Conservation (phyloP, 2,113 vertebrate species). For the Tachysurus vachellii region DNA sequence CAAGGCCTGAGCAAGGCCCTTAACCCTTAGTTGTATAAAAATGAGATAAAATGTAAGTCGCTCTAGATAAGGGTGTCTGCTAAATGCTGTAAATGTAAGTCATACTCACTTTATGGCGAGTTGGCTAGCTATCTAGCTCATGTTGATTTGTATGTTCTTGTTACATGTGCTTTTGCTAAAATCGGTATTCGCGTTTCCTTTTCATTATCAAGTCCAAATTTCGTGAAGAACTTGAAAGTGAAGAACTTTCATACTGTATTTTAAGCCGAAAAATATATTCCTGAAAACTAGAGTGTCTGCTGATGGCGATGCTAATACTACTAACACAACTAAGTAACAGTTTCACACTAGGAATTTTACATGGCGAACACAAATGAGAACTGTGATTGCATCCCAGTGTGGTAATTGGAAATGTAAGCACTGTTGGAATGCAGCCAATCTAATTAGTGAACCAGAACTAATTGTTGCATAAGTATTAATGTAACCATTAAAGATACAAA, state of each 20-base stretch:
- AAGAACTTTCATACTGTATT: neutral
- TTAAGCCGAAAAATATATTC: neutral
- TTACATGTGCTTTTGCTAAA: neutral
- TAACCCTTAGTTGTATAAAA: no score
- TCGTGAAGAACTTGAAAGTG: no score
- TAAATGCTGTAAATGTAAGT: no score
- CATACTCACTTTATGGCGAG: neutral
- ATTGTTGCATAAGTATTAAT: neutral
- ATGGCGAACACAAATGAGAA: neutral
- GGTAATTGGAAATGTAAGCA: neutral
- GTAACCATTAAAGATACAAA: neutral
- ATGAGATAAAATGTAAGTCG: no score
- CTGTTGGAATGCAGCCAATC: neutral
- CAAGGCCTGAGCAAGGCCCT: no score
- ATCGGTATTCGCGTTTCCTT: neutral
- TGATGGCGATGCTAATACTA: neutral
- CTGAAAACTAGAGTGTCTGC: neutral
- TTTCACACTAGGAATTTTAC: no score
- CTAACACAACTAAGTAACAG: neutral
- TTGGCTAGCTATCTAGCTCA: neutral
- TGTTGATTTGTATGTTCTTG: neutral
- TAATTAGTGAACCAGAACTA: neutral
- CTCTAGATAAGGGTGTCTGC: no score
- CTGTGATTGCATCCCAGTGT: neutral
- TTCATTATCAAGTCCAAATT: neutral